Conservation (phyloP, 2,888 invertebrate species). For the Drepanosiphum platanoidis region DNA sequence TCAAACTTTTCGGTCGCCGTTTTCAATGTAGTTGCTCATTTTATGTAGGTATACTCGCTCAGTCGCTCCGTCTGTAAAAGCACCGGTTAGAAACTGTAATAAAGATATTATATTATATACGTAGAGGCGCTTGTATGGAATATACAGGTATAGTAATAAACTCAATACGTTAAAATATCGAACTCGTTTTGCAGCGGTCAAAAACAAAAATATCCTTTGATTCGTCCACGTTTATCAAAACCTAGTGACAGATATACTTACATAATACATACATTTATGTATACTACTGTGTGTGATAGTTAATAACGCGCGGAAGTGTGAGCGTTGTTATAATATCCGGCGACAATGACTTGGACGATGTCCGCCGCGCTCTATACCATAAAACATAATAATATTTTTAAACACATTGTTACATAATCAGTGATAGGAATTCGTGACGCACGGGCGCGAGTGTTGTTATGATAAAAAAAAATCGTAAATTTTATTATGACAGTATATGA, state of each 20-base stretch:
- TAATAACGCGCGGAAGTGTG: too few relatives aligned
- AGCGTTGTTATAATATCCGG: too few relatives aligned
- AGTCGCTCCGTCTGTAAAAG: neutral
- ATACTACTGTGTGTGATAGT: too few relatives aligned
- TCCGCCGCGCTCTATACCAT: neutral
- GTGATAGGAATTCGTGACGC: too few relatives aligned
- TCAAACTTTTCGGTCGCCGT: neutral
- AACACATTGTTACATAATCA: too few relatives aligned
- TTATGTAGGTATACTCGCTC: neutral
- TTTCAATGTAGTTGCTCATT: neutral
- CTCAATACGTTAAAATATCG: conserved; percentile 19
- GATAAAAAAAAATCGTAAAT: too few relatives aligned
- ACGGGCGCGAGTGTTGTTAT: too few relatives aligned
- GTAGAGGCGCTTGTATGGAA: neutral
- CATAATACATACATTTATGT: too few relatives aligned
- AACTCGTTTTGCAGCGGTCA: neutral
- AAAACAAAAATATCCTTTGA: conserved; percentile 32
- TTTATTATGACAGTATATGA: too few relatives aligned
- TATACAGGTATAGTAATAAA: neutral
- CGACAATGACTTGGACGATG: too few relatives aligned
- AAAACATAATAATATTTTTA: neutral
- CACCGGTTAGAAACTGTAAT: neutral
- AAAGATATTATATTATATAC: neutral
- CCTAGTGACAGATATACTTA: too few relatives aligned
- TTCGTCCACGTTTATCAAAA: too few relatives aligned